Base-by-base conservation (phyloP, 2,113 vertebrate species). In the Anolis sagrei region DNA sequence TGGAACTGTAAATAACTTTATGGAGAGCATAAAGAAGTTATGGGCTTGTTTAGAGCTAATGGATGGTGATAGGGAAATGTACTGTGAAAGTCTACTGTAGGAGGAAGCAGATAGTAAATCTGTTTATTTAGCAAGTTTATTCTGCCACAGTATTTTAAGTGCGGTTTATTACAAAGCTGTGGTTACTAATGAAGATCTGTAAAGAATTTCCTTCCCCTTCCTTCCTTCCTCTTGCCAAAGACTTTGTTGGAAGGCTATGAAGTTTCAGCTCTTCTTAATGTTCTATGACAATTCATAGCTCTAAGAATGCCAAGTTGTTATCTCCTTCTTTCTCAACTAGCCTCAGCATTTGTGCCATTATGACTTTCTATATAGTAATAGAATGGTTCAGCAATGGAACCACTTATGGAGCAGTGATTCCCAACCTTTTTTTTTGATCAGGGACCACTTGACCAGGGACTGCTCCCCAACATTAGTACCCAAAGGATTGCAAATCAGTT, bases 21-120 rank as follows among this genome's bases (percentile, higher is more conserved):
- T 88, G 27, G 79, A 79, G 62, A 89, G 44, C 62, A 81, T 91
- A 91, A 94, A 90, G 64, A 87, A 86, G 25, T 91, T 88, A 88
- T 44, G 78, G 80, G 3, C 76, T 92, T 89, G 58, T 85, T 93
- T 93, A 90, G 88, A 36, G 11, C 14, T 88, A 89, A 90, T 86
- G 87, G n/a, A 81, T 88, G 16, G 23, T 75, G 34, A 36, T 84
- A 83, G 84, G 85, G 81, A 93, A 84, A 88, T 2, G 74, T 88
- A 77, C 79, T 72, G 34, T 75, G 69, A 87, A 88, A 92, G 88
- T 18, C 19, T 5, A 0, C 13, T 0, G 7, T 81, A 83, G 81
- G 83, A 69, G 49, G n/a, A 85, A 54, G 90, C 82, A 84, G 29
- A 10, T 0, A 82, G 61, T 77, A 76, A 73, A 82, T 84, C 34